Conservation (phyloP, 2,113 vertebrate genomes). For the Syrrhaptes paradoxus region DNA sequence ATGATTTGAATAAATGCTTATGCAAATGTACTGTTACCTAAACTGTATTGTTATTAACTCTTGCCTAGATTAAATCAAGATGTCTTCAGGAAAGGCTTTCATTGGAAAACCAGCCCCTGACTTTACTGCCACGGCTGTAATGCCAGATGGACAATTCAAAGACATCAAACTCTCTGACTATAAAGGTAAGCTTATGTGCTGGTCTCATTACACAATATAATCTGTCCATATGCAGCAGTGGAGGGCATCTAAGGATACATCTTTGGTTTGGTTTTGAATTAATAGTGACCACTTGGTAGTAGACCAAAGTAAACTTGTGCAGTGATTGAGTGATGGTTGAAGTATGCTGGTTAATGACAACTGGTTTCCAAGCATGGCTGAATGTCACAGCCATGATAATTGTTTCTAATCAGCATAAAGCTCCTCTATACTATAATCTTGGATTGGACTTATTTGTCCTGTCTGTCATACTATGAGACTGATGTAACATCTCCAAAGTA, state of each 20-base stretch:
- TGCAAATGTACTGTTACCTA: background rate
- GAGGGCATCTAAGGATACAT: background rate
- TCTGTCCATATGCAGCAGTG: background rate
- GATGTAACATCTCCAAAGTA: background rate
- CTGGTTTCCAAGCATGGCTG: background rate
- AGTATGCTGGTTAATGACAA: background rate
- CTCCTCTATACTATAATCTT: background rate
- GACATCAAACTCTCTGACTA: slow-evolving; percentile 91
- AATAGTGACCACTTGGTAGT: background rate
- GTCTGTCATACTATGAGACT: background rate
- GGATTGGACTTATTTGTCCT: background rate
- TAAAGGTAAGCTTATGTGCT: slow-evolving; percentile 79
- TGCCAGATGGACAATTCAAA: slow-evolving; percentile 93
- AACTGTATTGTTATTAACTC: background rate
- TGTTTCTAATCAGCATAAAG: background rate
- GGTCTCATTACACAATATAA: background rate
- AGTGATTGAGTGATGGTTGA: background rate
- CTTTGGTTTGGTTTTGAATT: background rate
- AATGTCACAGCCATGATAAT: background rate
- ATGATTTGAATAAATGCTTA: background rate
- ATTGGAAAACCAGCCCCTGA: slow-evolving; percentile 93
- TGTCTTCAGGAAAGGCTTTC: slow-evolving; percentile 93
- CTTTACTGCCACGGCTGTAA: slow-evolving; percentile 92
- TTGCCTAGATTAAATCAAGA: slow-evolving; percentile 71
- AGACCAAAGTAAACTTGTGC: background rate